Percentiles rank a stretch among this genome's conserved stretches.
Conservation (phyloP, 2,888 invertebrate genomes). For the Zele albiditarsus region DNA sequence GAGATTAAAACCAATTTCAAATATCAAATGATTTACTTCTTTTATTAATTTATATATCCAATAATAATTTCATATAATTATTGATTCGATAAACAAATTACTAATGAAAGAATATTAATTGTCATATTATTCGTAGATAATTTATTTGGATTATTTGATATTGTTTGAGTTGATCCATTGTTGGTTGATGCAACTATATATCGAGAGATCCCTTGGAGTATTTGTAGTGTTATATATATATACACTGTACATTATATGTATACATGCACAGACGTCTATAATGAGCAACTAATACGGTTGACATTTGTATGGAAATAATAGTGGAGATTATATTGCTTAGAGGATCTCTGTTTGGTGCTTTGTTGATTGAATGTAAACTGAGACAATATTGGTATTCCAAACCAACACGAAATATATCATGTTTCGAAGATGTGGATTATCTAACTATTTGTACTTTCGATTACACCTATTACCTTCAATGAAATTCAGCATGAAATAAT, state of each 20-base stretch:
- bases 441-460: not conserved
- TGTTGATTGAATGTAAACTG: not conserved
- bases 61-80: too few relatives aligned
- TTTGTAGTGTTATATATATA: not conserved
- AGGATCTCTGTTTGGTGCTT: not conserved
- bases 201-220: not conserved
- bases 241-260: not conserved
- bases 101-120: not conserved
- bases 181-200: not conserved
- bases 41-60: too few relatives aligned
- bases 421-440: not conserved
- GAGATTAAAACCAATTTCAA: too few relatives aligned
- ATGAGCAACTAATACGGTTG: constrained; percentile 35
- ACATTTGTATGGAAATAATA: not conserved
- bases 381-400: not conserved
- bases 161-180: not conserved
- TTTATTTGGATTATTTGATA: not conserved
- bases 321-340: not conserved
- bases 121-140: not conserved
- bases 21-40: too few relatives aligned
- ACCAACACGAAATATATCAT: not conserved
- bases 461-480: too few relatives aligned
- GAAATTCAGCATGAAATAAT: not conserved
- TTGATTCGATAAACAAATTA: too few relatives aligned
- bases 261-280: not conserved